Conservation (phyloP, 2,113 vertebrate genomes). For the Poecile atricapillus region DNA sequence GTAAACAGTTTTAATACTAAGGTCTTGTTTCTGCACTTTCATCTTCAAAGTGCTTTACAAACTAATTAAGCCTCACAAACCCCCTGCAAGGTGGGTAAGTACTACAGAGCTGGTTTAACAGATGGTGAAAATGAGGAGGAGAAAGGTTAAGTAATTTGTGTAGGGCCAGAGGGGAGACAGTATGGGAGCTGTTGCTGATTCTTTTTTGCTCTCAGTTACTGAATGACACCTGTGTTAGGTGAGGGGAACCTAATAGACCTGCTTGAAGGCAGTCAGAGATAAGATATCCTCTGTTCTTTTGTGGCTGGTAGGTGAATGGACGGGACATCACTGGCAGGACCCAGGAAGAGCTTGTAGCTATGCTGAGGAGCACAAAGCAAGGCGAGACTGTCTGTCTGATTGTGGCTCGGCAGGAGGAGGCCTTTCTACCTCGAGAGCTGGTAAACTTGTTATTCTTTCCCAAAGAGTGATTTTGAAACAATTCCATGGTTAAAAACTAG, state of each 20-base stretch:
- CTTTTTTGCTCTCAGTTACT: neutral
- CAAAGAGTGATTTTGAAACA: neutral
- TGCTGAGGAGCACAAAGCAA: conserved; percentile 92
- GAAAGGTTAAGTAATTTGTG: conserved; percentile 29
- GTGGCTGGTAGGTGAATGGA: conserved; percentile 84
- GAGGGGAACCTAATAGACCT: neutral
- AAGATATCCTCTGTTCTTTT: neutral
- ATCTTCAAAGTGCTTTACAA: conserved; percentile 46
- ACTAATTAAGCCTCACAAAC: conserved; percentile 44
- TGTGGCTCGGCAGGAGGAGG: conserved; percentile 88
- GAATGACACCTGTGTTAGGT: neutral
- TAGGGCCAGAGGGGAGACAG: neutral
- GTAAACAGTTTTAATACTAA: conserved; percentile 45
- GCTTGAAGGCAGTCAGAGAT: neutral
- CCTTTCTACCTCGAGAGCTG: conserved; percentile 92
- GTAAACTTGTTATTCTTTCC: conserved; percentile 73
- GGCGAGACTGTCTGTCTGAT: conserved; percentile 87
- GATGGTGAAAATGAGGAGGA: conserved; percentile 8
- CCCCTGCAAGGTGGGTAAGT: conserved; percentile 18
- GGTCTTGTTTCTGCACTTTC: conserved; percentile 8
- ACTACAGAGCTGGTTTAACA: neutral
- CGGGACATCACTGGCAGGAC: conserved; percentile 85
- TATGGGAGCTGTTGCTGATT: neutral
- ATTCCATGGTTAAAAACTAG: neutral
- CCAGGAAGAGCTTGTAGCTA: conserved; percentile 92